These are phyloP conservation scores for Platysternon megacephalum DNA, from an alignment of 2,113 vertebrate species.

Conservation along the genomic window DNA sequence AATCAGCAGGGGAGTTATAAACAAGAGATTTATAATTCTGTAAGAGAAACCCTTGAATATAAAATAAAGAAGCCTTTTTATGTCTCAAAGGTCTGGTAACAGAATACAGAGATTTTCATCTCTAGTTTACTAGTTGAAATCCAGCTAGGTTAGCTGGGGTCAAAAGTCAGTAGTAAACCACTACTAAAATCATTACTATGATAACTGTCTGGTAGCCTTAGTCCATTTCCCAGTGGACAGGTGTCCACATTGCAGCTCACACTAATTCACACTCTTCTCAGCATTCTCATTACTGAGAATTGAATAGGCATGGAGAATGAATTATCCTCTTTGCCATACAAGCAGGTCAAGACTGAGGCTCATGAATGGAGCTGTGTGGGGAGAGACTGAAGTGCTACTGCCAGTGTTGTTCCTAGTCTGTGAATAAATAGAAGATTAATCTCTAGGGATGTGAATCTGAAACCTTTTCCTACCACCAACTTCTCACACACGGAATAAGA, in stretches of 20 bases:
- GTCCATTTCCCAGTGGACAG: neutral
- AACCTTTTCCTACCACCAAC: conserved; percentile 2
- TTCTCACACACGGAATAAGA: conserved; percentile 14
- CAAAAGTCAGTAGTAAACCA: neutral
- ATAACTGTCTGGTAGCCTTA: neutral
- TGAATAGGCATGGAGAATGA: conserved; percentile 14
- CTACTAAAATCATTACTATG: neutral
- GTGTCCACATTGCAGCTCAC: neutral
- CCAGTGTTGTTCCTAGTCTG: neutral
- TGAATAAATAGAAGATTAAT: conserved; percentile 58
- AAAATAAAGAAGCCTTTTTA: neutral
- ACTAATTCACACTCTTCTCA: neutral
- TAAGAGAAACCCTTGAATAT: neutral
- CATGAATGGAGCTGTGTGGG: neutral
- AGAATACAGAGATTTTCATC: neutral
- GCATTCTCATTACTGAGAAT: neutral
- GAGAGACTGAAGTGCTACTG: conserved; percentile 11
- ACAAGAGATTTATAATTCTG: too few relatives aligned
- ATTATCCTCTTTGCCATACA: neutral
- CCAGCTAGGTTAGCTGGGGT: neutral
- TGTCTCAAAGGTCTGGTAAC: neutral
- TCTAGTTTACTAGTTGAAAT: conserved; percentile 8
- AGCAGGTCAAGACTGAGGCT: neutral
- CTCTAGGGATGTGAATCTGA: conserved; percentile 1
- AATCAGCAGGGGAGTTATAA: too few relatives aligned